Evolutionary conservation across 2,888 invertebrate genomes (phyloP).

Genomic region (Clanis bilineata): DNA sequence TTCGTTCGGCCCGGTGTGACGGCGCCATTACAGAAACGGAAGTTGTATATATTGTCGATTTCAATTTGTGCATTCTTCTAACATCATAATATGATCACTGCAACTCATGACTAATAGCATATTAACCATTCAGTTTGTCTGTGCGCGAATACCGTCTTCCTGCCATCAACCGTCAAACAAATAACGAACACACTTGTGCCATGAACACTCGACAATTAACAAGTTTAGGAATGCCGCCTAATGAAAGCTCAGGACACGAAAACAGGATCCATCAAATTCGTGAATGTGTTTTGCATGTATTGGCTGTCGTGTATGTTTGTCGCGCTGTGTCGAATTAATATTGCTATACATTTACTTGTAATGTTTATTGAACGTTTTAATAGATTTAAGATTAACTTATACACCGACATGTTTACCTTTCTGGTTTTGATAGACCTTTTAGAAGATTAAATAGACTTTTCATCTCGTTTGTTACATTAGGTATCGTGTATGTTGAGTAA

Average conservation of each 20-base stretch:
- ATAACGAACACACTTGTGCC: conserved; percentile 55
- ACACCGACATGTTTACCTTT: conserved; percentile 3
- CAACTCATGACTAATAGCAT: conserved; percentile 40
- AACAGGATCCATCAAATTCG: conserved; percentile 58
- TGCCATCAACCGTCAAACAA: conserved; percentile 63
- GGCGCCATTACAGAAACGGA: neutral
- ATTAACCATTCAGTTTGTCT: conserved; percentile 45
- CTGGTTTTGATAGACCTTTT: neutral
- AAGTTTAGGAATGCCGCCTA: conserved; percentile 71
- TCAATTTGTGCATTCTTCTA: neutral
- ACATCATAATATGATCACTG: conserved; percentile 24
- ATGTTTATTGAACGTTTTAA: conserved; percentile 15
- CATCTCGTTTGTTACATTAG: neutral
- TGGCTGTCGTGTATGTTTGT: conserved; percentile 73
- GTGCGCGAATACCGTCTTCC: conserved; percentile 79
- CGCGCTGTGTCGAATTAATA: conserved; percentile 49
- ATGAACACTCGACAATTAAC: conserved; percentile 65
- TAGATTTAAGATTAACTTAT: conserved; percentile 12
- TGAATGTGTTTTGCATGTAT: conserved; percentile 78
- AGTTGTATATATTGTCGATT: neutral
- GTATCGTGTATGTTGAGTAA: neutral
- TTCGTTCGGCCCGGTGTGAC: no score
- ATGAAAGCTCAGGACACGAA: conserved; percentile 67
- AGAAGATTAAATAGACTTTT: neutral
- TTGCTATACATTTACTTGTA: conserved; percentile 37